Evolutionary conservation across 2,113 vertebrate genomes (phyloP).

Genomic region (Trichomycterus rosablanca): DNA sequence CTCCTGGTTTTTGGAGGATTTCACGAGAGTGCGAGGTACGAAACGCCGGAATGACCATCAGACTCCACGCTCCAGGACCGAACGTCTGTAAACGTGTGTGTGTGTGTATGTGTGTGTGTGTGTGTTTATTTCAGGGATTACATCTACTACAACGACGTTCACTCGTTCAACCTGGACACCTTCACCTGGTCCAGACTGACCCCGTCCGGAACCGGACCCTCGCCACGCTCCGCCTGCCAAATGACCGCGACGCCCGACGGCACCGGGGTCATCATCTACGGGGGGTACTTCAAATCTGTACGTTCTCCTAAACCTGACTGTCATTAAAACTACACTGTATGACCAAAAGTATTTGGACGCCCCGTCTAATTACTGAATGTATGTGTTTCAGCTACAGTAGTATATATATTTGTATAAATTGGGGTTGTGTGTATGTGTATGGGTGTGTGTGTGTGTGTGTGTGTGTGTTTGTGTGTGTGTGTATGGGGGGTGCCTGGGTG

Average conservation of each 20-base stretch:
- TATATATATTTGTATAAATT: too few species aligned
- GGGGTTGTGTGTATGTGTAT: too few species aligned
- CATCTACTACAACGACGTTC: conserved; percentile 87
- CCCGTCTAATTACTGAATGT: too few species aligned
- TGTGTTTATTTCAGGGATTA: conserved; percentile 74
- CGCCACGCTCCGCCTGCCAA: conserved; percentile 82
- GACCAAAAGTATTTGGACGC: too few species aligned
- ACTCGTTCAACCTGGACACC: conserved; percentile 85
- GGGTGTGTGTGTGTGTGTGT: too few species aligned
- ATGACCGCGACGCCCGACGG: conserved; percentile 78
- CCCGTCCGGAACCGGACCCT: conserved; percentile 72
- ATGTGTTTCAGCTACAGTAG: too few species aligned
- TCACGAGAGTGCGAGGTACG: conserved; percentile 86
- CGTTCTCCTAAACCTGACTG: conserved; percentile 27
- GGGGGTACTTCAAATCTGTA: conserved; percentile 94
- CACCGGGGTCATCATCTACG: conserved; percentile 75
- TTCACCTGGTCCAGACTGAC: conserved; percentile 81
- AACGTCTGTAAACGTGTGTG: too few species aligned
- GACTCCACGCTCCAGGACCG: neutral
- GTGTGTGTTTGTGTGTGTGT: too few species aligned
- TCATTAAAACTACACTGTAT: too few species aligned
- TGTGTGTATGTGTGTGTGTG: neutral
- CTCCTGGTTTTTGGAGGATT: conserved; percentile 92
- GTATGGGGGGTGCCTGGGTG: too few species aligned
- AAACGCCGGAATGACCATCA: neutral